Base-by-base conservation (phyloP, 2,797 vertebrate genomes). In the Champsocephalus gunnari region DNA sequence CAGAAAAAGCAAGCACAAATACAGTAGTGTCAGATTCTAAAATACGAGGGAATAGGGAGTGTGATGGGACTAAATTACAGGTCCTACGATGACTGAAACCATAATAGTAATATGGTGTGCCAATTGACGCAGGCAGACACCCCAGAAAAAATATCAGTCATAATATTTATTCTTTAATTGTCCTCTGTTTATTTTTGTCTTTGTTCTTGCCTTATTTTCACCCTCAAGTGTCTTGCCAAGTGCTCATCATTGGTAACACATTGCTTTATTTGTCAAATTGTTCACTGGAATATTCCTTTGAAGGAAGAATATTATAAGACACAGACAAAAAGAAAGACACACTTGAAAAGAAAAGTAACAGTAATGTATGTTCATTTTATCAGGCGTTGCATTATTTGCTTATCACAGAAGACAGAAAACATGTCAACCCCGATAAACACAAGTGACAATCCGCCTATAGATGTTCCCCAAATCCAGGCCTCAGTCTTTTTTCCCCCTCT, bases 151-250 rank as follows among this genome's bases (percentile, higher is more conserved):
- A 83, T 80, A 87, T 89, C 80, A 86, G 87, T 93, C 92, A 94
- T 92, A 93, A 94, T 89, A 93, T 83, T 92, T 88, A 91, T 65
- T 72, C 77, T 80, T 64, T 19, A 72, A 73, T 81, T 80, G 61
- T 77, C 56, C 70, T 81, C 55, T 66, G 69, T 90, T 88, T 89
- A 80, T 83, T 89, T 81, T 88, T 73, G 8, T 70, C 50, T 66
- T 57, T 51, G 61, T 71, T 79, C 65, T 69, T 81, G 65, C 21
- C 69, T 68, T 77, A 59, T 58, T 81, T 73, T 82, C 73, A 69
- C 38, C 67, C 73, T 83, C 62, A 62, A 54, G 82, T 85, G 83
- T 80, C 56, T 43, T 82, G 82, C 86, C 86, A 88, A 81, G 69
- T 10, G 43, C 62, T 85, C 61, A 75, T 71, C 61, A 75, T 71